phyloP scores from a whole-genome alignment of 1,140 invertebrate species.

The Caenorhabditis briggsae region DNA sequence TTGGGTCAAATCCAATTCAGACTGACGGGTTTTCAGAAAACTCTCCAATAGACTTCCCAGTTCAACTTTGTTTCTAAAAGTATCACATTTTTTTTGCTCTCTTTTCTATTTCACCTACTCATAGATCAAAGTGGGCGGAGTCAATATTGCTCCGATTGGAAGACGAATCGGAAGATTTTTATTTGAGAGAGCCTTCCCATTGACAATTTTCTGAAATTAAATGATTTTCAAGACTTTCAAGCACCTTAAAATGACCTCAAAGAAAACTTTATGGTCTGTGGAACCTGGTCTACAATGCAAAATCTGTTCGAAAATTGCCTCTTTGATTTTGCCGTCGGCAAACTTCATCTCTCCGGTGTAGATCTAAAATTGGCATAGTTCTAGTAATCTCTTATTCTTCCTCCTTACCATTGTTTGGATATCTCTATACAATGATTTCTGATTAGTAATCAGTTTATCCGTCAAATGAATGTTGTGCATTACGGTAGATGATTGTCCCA shows the following conservation, averaged over 20 bases:
- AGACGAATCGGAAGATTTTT: constrained; percentile 39
- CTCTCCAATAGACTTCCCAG: neutral
- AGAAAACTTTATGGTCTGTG: neutral
- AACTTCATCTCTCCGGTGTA: constrained; percentile 29
- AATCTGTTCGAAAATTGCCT: constrained; percentile 4
- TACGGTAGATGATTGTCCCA: neutral
- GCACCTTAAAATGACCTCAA: neutral
- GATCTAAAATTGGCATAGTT: neutral
- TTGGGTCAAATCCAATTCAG: constrained; percentile 17
- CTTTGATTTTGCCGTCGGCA: constrained; percentile 24
- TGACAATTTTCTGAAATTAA: constrained; percentile 3
- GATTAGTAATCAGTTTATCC: neutral
- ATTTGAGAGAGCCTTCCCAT: neutral
- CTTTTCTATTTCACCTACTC: neutral
- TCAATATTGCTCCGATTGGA: constrained; percentile 36
- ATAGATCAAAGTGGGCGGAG: constrained; percentile 18
- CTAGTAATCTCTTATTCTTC: neutral
- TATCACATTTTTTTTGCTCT: neutral
- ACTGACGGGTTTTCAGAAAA: neutral
- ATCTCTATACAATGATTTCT: neutral
- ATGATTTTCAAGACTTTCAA: neutral
- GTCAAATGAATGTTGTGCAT: constrained; percentile 2
- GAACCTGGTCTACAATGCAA: neutral
- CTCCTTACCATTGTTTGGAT: too few relatives aligned
- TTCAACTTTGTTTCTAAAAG: neutral